Conservation (phyloP, 2,888 invertebrate species). For the Emmelina monodactyla region DNA sequence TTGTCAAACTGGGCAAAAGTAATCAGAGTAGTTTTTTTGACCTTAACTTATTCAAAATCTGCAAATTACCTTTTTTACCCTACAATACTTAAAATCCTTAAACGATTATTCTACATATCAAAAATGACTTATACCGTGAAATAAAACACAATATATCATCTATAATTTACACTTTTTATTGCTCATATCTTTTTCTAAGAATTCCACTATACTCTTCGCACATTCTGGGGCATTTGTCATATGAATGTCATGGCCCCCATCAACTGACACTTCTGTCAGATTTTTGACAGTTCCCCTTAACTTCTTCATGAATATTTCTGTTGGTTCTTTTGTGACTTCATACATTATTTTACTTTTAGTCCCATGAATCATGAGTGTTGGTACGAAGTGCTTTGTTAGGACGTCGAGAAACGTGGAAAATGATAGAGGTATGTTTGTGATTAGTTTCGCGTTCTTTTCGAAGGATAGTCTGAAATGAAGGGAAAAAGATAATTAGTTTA, state of each 20-base stretch:
- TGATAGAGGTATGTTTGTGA: constrained; percentile 19
- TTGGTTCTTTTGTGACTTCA: constrained; percentile 19
- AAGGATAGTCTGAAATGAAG: constrained; percentile 28
- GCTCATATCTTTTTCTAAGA: constrained; percentile 23
- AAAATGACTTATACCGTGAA: too few relatives aligned
- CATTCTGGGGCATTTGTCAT: constrained; percentile 58
- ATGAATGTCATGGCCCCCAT: constrained; percentile 68
- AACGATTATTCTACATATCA: too few relatives aligned
- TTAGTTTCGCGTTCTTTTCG: constrained; percentile 32
- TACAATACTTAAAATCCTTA: too few relatives aligned
- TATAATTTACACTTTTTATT: constrained; percentile 4
- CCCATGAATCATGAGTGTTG: too few relatives aligned
- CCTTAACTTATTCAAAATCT: too few relatives aligned
- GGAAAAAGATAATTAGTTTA: background rate
- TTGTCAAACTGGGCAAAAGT: too few relatives aligned
- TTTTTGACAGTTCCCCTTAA: constrained; percentile 21
- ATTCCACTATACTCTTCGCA: constrained; percentile 32
- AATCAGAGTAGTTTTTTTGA: too few relatives aligned
- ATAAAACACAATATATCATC: constrained; percentile 6
- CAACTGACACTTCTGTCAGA: constrained; percentile 26
- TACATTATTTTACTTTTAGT: too few relatives aligned
- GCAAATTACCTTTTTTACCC: too few relatives aligned
- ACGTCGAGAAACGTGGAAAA: constrained; percentile 14
- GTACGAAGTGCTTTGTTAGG: constrained; percentile 24
- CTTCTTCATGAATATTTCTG: constrained; percentile 21